Evolutionary conservation across 2,113 vertebrate genomes (phyloP).

Genomic region (Amazona vittata): DNA sequence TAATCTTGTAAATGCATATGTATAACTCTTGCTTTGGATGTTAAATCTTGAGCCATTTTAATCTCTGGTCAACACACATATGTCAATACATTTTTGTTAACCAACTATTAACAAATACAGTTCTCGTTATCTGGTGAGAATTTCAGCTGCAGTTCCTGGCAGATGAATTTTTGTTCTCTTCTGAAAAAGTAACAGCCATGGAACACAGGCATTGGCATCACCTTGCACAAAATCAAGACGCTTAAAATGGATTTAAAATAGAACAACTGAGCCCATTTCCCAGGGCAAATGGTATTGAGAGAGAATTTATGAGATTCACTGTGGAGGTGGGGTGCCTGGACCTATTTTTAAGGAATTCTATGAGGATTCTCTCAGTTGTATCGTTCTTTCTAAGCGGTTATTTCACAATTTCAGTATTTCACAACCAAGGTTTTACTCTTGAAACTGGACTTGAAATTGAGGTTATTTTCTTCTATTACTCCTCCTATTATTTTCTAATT

Average conservation of each 20-base stretch:
- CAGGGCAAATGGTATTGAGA: neutral
- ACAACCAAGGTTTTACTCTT: neutral
- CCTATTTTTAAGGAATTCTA: neutral
- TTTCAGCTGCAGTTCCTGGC: neutral
- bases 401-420: neutral
- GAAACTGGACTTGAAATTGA: neutral
- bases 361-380: neutral
- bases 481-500: neutral
- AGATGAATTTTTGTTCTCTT: neutral
- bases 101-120: neutral
- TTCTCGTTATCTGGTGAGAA: neutral
- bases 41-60: neutral
- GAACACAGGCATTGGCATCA: neutral
- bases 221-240: neutral
- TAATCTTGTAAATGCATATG: neutral
- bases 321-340: neutral
- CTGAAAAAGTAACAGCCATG: neutral
- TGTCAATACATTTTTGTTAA: neutral
- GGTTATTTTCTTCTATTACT: neutral
- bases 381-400: neutral
- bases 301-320: neutral
- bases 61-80: neutral
- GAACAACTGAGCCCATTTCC: neutral
- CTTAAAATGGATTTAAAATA: neutral
- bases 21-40: neutral